These are phyloP conservation scores for Oligia fasciuncula DNA, from an alignment of 2,888 invertebrate genomes.

Conservation along the genomic window DNA sequence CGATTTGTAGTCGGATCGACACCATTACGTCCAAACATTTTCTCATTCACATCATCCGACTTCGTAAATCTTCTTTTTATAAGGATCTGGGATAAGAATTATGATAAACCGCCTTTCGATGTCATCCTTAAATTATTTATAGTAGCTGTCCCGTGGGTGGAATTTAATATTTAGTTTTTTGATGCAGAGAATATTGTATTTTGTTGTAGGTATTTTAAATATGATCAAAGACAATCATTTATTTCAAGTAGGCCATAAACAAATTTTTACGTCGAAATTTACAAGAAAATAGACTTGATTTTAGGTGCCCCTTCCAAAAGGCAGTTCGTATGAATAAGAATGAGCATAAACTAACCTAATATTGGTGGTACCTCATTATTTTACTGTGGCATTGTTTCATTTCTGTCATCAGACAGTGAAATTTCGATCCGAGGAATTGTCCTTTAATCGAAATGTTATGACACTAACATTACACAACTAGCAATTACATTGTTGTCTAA, in stretches of 20 bases:
- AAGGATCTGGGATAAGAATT: conserved; percentile 53
- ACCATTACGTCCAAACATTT: conserved; percentile 40
- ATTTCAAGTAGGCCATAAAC: background rate
- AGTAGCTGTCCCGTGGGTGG: conserved; percentile 28
- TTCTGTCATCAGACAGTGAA: background rate
- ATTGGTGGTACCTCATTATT: background rate
- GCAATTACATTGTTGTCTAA: background rate
- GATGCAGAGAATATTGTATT: conserved; percentile 30
- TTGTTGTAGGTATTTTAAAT: background rate
- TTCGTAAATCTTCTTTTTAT: conserved; percentile 55
- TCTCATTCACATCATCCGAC: conserved; percentile 37
- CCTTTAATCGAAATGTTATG: background rate
- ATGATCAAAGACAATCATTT: background rate
- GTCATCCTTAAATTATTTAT: conserved; percentile 62
- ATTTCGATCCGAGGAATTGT: background rate
- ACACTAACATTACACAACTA: background rate
- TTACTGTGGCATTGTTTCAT: background rate
- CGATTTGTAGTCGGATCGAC: conserved; percentile 5
- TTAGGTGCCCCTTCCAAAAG: background rate
- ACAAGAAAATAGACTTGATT: background rate
- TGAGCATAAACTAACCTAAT: background rate
- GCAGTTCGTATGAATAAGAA: background rate
- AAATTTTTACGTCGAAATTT: background rate
- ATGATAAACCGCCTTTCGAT: conserved; percentile 62
- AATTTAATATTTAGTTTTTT: conserved; percentile 50